phyloP scores from a whole-genome alignment of 1,140 invertebrate species.

The Brachionus calyciflorus region DNA sequence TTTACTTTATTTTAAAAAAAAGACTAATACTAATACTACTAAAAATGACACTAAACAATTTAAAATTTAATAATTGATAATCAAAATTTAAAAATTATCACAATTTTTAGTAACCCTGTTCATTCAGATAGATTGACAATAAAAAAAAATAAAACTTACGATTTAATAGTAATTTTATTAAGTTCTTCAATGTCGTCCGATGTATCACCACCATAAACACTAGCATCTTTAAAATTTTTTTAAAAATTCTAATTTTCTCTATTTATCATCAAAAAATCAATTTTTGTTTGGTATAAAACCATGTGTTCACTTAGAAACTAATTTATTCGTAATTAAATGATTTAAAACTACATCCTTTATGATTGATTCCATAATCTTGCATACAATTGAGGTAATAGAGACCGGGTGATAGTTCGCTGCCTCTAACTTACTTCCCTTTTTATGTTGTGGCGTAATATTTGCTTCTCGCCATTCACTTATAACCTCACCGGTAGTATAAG shows the following conservation, averaged over 20 bases:
- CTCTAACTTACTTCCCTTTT: slow-evolving; percentile 34
- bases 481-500: background rate
- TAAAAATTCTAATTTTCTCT: background rate
- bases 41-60: too few relatives aligned
- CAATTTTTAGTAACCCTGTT: too few relatives aligned
- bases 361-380: slow-evolving; percentile 11
- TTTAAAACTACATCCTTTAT: background rate
- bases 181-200: slow-evolving; percentile 53
- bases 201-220: slow-evolving; percentile 55
- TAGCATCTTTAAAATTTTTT: slow-evolving; percentile 2
- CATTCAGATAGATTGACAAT: too few relatives aligned
- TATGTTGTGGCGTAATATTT: slow-evolving; percentile 39
- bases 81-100: too few relatives aligned
- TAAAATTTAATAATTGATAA: too few relatives aligned
- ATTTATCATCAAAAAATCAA: background rate
- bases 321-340: background rate
- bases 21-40: too few relatives aligned
- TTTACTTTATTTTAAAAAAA: too few relatives aligned
- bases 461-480: slow-evolving; percentile 18
- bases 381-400: slow-evolving; percentile 2
- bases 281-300: background rate
- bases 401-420: slow-evolving; percentile 47
- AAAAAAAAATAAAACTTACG: too few relatives aligned
- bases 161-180: slow-evolving; percentile 53
- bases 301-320: background rate